These are phyloP conservation scores for Nymphalis urticae DNA, from an alignment of 2,888 invertebrate genomes.

Conservation along the genomic window DNA sequence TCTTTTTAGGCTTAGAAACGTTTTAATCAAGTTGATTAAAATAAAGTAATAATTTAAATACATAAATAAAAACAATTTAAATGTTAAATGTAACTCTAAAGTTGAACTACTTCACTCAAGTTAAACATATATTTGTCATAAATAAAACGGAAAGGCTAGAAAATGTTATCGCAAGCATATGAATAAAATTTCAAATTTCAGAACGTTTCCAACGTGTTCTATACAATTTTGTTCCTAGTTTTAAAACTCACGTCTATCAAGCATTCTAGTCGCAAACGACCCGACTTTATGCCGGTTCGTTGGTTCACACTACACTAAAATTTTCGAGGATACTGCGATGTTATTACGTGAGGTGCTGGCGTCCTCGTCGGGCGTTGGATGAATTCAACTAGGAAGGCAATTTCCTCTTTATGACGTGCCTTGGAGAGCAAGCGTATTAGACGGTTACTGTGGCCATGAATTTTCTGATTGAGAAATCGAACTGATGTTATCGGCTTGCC, in stretches of 20 bases:
- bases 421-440: slow-evolving; percentile 59
- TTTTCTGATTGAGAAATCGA: slow-evolving; percentile 35
- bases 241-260: slow-evolving; percentile 37
- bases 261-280: slow-evolving; percentile 38
- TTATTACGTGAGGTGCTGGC: slow-evolving; percentile 62
- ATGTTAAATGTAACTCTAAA: neutral
- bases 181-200: slow-evolving; percentile 16
- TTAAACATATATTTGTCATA: neutral
- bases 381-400: slow-evolving; percentile 78
- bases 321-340: slow-evolving; percentile 64
- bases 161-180: slow-evolving; percentile 2
- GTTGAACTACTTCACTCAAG: neutral
- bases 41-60: neutral
- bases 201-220: slow-evolving; percentile 24
- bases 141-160: neutral
- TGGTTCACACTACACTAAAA: slow-evolving; percentile 58
- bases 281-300: slow-evolving; percentile 42
- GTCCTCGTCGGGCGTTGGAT: slow-evolving; percentile 54
- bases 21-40: neutral
- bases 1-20: neutral
- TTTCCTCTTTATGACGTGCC: slow-evolving; percentile 73
- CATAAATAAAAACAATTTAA: neutral
- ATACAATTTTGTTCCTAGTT: slow-evolving; percentile 33
- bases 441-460: slow-evolving; percentile 48
- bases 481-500: slow-evolving; percentile 14